Conservation (phyloP, 2,888 invertebrate genomes). For the Meiosimyza platycephala region DNA sequence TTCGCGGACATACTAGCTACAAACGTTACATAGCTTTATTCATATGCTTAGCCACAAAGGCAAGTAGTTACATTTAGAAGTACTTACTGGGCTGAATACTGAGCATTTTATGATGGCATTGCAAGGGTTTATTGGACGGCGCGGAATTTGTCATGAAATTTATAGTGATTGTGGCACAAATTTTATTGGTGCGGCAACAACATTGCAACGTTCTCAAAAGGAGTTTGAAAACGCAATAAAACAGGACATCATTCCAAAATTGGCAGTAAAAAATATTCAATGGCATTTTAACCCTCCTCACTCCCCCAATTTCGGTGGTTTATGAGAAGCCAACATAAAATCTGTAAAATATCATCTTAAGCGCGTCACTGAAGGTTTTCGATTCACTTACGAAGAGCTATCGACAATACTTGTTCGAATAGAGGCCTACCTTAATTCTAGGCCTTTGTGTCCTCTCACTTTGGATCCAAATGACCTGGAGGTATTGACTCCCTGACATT, state of each 20-base stretch:
- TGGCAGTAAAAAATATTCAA: constrained; percentile 21
- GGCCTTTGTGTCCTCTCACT: constrained; percentile 35
- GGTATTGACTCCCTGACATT: constrained; percentile 38
- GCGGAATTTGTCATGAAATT: constrained; percentile 30
- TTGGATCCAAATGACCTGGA: constrained; percentile 34
- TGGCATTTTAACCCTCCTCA: constrained; percentile 39
- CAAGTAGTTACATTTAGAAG: too few relatives aligned
- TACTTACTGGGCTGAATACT: too few relatives aligned
- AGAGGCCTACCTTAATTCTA: constrained; percentile 36
- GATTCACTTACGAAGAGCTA: constrained; percentile 34
- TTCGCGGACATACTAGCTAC: constrained; percentile 31
- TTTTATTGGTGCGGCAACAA: too few relatives aligned
- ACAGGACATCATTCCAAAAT: not conserved
- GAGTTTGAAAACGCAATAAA: not conserved
- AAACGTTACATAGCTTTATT: constrained; percentile 40
- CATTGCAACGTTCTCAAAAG: not conserved
- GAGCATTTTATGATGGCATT: too few relatives aligned
- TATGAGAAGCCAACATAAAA: constrained; percentile 30
- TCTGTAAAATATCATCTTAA: constrained; percentile 32
- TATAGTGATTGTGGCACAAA: too few relatives aligned
- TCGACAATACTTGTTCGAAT: constrained; percentile 34
- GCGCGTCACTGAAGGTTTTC: constrained; percentile 15
- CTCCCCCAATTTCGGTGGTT: constrained; percentile 28
- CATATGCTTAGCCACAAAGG: constrained; percentile 16
- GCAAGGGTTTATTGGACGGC: constrained; percentile 29